Evolutionary conservation across 2,797 vertebrate genomes (phyloP).

Genomic region (Enteromius radiatus): DNA sequence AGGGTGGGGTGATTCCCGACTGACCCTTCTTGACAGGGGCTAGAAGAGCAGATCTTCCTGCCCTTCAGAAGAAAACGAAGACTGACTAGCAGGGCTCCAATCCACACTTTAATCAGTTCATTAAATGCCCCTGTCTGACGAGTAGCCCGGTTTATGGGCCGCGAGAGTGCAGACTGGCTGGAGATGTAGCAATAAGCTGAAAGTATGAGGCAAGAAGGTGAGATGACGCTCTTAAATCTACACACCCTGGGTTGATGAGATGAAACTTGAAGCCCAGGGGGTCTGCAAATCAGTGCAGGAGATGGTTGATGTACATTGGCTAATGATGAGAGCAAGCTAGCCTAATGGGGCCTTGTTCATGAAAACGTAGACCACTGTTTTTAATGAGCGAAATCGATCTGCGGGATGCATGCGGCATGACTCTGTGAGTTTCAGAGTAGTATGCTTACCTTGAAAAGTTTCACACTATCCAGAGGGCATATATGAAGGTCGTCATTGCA

Average conservation of each 20-base stretch:
- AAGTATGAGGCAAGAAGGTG: slow-evolving; percentile 41
- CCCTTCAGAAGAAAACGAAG: slow-evolving; percentile 18
- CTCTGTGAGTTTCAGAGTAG: neutral
- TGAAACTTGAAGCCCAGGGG: slow-evolving; percentile 31
- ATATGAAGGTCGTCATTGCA: slow-evolving; percentile 53
- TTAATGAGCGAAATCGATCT: slow-evolving; percentile 26
- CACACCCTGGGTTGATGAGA: slow-evolving; percentile 33
- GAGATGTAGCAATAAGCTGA: slow-evolving; percentile 49
- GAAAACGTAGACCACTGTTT: slow-evolving; percentile 25
- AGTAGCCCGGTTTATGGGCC: slow-evolving; percentile 40
- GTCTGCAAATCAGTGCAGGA: slow-evolving; percentile 42
- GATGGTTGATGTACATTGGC: slow-evolving; percentile 49
- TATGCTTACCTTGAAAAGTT: slow-evolving; percentile 34
- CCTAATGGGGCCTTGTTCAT: slow-evolving; percentile 33
- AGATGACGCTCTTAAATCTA: slow-evolving; percentile 34
- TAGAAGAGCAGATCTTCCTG: slow-evolving; percentile 30
- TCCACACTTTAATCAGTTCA: slow-evolving; percentile 47
- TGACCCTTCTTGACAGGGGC: slow-evolving; percentile 49
- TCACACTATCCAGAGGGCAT: slow-evolving; percentile 19
- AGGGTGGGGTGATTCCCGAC: slow-evolving; percentile 48
- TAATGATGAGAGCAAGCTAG: slow-evolving; percentile 43
- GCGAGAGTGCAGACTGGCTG: neutral
- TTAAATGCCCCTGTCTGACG: slow-evolving; percentile 38
- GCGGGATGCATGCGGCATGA: neutral
- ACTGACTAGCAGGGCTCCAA: slow-evolving; percentile 10